A percentile compares a stretch with the other conserved stretches of the same genome.
These are phyloP conservation scores for Aurelia aurita DNA, from an alignment of 30 jellyfish, hydroid and myxozoan genomes.

Conservation along the genomic window DNA sequence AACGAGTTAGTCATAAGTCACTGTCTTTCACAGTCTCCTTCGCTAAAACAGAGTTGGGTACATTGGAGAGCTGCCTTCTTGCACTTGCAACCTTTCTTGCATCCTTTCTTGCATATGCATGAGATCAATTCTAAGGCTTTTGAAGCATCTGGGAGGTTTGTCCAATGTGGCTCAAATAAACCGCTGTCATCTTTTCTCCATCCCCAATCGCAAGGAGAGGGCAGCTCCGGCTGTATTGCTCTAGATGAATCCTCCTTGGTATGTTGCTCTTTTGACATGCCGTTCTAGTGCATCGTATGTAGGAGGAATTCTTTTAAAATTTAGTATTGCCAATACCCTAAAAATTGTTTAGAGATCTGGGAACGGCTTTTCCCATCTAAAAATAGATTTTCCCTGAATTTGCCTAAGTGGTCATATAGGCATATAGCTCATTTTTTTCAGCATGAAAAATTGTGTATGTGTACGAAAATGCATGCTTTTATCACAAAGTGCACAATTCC, in stretches of 20 bases:
- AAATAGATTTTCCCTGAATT: constrained; percentile 16
- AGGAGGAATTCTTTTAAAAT: constrained; percentile 36
- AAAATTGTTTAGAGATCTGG: constrained; percentile 27
- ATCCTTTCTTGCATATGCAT: constrained; percentile 14
- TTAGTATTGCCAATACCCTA: constrained; percentile 17
- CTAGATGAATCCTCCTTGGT: constrained; percentile 52
- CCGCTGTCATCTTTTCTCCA: constrained; percentile 46
- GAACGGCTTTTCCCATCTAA: constrained; percentile 8
- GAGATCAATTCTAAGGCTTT: constrained; percentile 12
- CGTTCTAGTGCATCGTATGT: constrained; percentile 43
- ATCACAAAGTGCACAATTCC: constrained; percentile 32
- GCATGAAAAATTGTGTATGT: constrained; percentile 34
- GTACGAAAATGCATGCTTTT: constrained; percentile 20
- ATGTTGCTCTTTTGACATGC: constrained; percentile 47
- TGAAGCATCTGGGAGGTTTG: constrained; percentile 49
- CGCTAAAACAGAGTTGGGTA: constrained; percentile 17
- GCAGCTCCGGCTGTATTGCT: constrained; percentile 40
- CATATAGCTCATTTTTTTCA: constrained; percentile 11
- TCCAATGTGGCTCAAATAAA: constrained; percentile 43
- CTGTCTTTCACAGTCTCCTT: not conserved
- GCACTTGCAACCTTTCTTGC: constrained; percentile 36
- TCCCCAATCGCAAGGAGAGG: constrained; percentile 42
- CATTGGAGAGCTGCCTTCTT: constrained; percentile 34
- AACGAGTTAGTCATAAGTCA: not conserved
- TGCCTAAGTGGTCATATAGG: constrained; percentile 17